phyloP scores from a whole-genome alignment of 2,797 vertebrate genomes.

The Macrochelys suwanniensis region DNA sequence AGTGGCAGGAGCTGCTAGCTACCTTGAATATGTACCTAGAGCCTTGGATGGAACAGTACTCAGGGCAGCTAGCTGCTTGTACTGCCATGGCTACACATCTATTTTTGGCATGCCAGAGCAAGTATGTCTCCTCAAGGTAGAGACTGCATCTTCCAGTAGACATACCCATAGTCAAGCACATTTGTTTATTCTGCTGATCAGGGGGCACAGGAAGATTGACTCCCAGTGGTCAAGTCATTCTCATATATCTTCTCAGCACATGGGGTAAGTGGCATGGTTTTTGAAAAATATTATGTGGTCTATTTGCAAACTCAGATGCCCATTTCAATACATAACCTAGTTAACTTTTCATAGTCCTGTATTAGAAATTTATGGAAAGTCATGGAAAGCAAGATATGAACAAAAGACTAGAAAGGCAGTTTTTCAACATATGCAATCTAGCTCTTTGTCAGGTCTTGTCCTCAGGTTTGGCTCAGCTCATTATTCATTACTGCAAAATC shows the following conservation, averaged over 20 bases:
- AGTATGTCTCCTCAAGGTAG: not conserved
- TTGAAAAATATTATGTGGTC: not conserved
- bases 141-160: not conserved
- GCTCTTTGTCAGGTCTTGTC: not conserved
- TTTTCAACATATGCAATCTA: not conserved
- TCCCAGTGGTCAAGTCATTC: not conserved
- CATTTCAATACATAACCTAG: not conserved
- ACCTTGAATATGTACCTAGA: not conserved
- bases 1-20: not conserved
- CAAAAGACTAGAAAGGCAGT: not conserved
- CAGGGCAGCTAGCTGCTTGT: not conserved
- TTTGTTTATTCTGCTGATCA: not conserved
- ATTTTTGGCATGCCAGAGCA: not conserved
- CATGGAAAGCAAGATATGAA: not conserved
- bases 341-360: not conserved
- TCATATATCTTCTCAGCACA: not conserved
- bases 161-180: not conserved
- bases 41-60: not conserved
- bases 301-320: not conserved
- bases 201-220: not conserved
- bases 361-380: slow-evolving; percentile 9
- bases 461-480: slow-evolving; percentile 6
- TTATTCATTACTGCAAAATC: not conserved
- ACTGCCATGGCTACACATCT: not conserved
- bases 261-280: not conserved